Evolutionary conservation across 2,113 vertebrate genomes (phyloP), one percentile per base, ranked within the genome.

Genomic region (Falco punctatus): DNA sequence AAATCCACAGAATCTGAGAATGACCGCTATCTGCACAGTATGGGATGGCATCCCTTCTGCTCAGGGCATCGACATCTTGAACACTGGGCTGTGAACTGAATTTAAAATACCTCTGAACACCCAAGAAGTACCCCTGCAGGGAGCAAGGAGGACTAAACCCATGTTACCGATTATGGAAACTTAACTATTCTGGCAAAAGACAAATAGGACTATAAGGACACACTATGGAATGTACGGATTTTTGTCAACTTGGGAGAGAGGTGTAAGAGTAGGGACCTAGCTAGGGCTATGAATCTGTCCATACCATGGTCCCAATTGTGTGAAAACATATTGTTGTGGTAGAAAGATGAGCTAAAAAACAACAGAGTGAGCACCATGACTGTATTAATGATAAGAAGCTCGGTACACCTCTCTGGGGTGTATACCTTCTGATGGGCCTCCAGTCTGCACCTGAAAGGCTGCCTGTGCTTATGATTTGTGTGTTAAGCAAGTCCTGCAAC

Each of bases 21-120:
- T 5, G 10, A 55, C 23, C 8, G 40, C 27, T 33, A 4, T 46
- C 1, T 57, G 0, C 11, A 27, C 6, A 10, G 8, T 48, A 35
- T 24, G 30, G 38, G 23, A 55, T 52, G 15, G 11, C 5, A 9
- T 55, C 44, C 19, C 22, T 89, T 75, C 57, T 65, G n/a, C 51
- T 69, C 38, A 44, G 59, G 46, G 9, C 75, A 77, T 10, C 70
- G 66, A 54, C 42, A 70, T 33, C n/a, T 46, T 24, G 35, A 55
- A 74, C 48, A 62, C 19, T 33, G 40, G 86, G 13, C 27, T 66
- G 38, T 70, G 64, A 16, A 66, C 12, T 0, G 0, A 18, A 33
- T 88, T 65, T 65, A 38, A 49, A 69, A 49, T 11, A 44, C 4
- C 15, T 46, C 19, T 61, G 46, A 90, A 57, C 2, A 5, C 8